Evolutionary conservation across 2,888 invertebrate species (phyloP), one percentile per base, ranked within the genome.

Genomic region (Sesia bembeciformis): DNA sequence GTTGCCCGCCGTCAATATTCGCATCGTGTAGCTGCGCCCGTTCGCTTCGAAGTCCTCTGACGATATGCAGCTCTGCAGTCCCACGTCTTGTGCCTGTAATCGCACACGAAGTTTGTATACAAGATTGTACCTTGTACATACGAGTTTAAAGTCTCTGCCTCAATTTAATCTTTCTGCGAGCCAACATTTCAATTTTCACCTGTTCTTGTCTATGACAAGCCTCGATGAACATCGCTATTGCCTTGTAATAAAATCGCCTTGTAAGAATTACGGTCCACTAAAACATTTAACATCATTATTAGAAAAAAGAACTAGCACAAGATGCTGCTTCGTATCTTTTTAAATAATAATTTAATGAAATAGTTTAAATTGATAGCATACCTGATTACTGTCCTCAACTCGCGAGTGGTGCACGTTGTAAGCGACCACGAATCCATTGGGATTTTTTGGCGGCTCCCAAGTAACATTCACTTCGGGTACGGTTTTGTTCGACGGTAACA

Each of bases 351-450:
- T 23, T 23, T 23, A 23, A 23, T 23, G 23, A 23, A 23, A 23
- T 23, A 23, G 23, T 23, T 23, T 23, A 23, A 23, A 23, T 23
- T 23, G 23, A 23, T 23, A 23, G 23, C 49, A 5, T 54, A 84
- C 86, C 77, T 78, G 77, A 40, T 62, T 67, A 43, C 65, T 73
- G 4, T 92, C 91, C 57, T 94, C 94, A 40, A 93, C 87, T 53
- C 92, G 90, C 59, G 91, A 91, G 72, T 95, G 96, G 62, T 93
- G 92, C 54, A 98, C 93, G 59, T 93, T 92, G 81, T 98, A 98
- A 0, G 94, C 94, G 49, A 97, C 92, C 51, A 98, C 93, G 57
- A 95, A 91, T 3, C 98, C 97, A 78, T 99, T 99, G 0, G 98
- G 98, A 59, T 93, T 86, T 39, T 74, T 65, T 0, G 98, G 98